These are phyloP conservation scores for Iguana delicatissima DNA, from an alignment of 2,797 vertebrate species.

Conservation along the genomic window DNA sequence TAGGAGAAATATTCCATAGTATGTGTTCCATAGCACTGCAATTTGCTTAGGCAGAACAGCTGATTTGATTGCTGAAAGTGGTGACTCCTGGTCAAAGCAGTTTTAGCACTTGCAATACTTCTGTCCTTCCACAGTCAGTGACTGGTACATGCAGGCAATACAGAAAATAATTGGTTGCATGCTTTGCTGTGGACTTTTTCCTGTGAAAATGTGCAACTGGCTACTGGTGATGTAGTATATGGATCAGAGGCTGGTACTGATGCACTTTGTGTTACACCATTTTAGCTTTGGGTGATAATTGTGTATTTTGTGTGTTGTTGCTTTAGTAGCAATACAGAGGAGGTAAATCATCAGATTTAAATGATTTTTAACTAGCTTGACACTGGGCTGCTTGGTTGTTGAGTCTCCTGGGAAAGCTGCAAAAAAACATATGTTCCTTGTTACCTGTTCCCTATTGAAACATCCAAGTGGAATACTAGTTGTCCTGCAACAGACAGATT, in stretches of 20 bases:
- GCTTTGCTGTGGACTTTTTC: neutral
- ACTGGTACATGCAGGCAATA: neutral
- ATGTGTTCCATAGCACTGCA: neutral
- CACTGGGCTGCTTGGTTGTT: neutral
- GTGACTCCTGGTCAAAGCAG: neutral
- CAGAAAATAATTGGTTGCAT: neutral
- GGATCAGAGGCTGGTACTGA: neutral
- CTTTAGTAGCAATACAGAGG: neutral
- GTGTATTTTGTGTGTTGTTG: neutral
- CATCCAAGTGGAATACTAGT: neutral
- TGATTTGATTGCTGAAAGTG: constrained; percentile 9
- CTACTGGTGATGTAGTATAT: neutral
- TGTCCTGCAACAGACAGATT: neutral
- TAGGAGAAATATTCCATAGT: neutral
- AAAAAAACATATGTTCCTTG: neutral
- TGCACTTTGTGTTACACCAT: neutral
- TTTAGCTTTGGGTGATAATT: neutral
- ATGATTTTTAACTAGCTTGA: neutral
- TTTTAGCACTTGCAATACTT: neutral
- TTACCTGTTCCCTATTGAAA: neutral
- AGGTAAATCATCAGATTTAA: neutral
- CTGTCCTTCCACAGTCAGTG: neutral
- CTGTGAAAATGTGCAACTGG: neutral
- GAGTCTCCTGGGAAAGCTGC: neutral
- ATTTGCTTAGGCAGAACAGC: neutral